A percentile compares a stretch with the other conserved stretches of the same genome.
phyloP scores from a whole-genome alignment of 2,113 vertebrate genomes.

The Malurus melanocephalus region DNA sequence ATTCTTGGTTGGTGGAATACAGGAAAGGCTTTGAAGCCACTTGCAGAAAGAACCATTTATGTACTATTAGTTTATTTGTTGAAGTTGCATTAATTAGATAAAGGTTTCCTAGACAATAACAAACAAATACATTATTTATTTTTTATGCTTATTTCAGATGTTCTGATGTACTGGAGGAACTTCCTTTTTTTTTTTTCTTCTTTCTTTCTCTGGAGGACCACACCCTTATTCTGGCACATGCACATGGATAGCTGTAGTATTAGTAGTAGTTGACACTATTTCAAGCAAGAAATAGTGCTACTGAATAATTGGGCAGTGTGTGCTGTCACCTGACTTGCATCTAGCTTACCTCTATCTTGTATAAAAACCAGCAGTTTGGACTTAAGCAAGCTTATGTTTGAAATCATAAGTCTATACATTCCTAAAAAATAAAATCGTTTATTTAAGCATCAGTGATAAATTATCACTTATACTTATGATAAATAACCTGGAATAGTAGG shows the following conservation, averaged over 20 bases:
- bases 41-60: neutral
- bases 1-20: neutral
- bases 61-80: neutral
- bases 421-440: neutral
- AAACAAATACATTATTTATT: neutral
- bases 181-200: too few relatives aligned
- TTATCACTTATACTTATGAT: neutral
- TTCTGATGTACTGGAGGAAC: neutral
- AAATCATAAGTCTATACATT: neutral
- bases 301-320: neutral
- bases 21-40: neutral
- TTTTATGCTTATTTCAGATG: neutral
- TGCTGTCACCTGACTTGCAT: neutral
- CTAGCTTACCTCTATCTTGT: neutral
- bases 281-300: neutral
- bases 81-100: neutral
- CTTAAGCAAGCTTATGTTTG: neutral
- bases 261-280: neutral
- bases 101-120: neutral
- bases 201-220: neutral
- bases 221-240: neutral
- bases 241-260: neutral
- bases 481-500: neutral
- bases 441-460: neutral
- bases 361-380: neutral